Evolutionary conservation across 2,888 invertebrate genomes (phyloP).

Genomic region (Frankliniella fusca): DNA sequence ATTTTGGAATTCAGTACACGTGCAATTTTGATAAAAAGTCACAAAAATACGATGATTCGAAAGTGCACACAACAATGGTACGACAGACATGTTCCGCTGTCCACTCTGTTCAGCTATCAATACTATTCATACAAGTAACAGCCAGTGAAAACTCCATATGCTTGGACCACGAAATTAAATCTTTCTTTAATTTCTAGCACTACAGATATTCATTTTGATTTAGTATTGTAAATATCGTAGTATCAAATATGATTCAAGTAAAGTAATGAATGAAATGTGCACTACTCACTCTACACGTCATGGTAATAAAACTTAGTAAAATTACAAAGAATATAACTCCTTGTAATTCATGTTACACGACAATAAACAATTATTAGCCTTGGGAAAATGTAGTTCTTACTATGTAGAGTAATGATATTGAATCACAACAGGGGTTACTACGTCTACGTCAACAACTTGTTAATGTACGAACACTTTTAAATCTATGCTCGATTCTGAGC

Average conservation of each 20-base stretch:
- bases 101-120: too few species aligned
- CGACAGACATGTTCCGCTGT: too few species aligned
- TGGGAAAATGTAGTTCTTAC: background rate
- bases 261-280: too few species aligned
- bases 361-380: background rate
- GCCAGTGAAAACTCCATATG: background rate
- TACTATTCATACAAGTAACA: background rate
- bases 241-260: background rate
- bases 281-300: too few species aligned
- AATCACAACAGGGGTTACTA: background rate
- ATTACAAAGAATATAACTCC: too few species aligned
- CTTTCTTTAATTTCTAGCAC: background rate
- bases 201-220: slow-evolving; percentile 8
- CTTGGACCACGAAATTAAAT: slow-evolving; percentile 3
- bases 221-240: slow-evolving; percentile 9
- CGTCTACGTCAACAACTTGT: background rate
- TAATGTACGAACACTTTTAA: too few species aligned
- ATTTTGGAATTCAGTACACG: background rate
- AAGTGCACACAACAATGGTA: background rate
- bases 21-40: slow-evolving; percentile 16
- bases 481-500: too few species aligned
- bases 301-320: too few species aligned
- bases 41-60: slow-evolving; percentile 19
- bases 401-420: too few species aligned
- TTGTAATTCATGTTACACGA: background rate